Evolutionary conservation across 2,888 invertebrate species (phyloP).

Genomic region (Hirudinaria manillensis): DNA sequence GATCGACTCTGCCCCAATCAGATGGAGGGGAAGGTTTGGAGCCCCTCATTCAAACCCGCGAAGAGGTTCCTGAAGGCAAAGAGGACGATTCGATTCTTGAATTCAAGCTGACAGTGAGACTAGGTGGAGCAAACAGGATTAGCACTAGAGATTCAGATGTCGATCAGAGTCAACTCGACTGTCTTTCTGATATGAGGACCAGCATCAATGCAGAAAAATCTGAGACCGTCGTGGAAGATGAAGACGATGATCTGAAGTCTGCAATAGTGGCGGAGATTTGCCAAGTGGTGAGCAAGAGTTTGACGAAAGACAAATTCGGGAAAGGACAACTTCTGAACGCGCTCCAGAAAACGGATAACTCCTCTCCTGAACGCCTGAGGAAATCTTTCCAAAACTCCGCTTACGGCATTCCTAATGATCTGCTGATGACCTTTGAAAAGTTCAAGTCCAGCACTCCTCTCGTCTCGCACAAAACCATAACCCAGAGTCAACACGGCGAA

Average conservation of each 20-base stretch:
- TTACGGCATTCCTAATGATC: not conserved
- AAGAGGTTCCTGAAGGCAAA: not conserved
- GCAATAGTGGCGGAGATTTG: constrained; percentile 20
- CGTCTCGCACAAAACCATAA: not conserved
- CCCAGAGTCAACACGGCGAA: not conserved
- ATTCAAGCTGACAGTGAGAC: constrained; percentile 32
- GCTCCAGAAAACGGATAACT: not conserved
- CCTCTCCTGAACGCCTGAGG: not conserved
- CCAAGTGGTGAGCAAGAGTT: constrained; percentile 20
- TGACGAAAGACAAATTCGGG: not conserved
- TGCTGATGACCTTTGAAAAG: not conserved
- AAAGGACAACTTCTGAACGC: not conserved
- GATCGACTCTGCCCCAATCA: not conserved
- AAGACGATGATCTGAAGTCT: constrained; percentile 3
- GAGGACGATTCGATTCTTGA: constrained; percentile 29
- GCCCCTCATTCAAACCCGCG: not conserved
- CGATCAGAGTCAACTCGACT: not conserved
- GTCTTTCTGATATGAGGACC: constrained; percentile 8
- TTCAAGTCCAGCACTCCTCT: not conserved
- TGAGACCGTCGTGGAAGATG: not conserved
- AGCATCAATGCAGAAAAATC: not conserved
- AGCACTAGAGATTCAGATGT: not conserved
- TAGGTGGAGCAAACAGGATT: constrained; percentile 24
- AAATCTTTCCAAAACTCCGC: constrained; percentile 26
- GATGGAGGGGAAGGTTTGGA: too few species aligned